Base-by-base conservation (phyloP, 2,113 vertebrate genomes). In the Cyanoliseus patagonus region DNA sequence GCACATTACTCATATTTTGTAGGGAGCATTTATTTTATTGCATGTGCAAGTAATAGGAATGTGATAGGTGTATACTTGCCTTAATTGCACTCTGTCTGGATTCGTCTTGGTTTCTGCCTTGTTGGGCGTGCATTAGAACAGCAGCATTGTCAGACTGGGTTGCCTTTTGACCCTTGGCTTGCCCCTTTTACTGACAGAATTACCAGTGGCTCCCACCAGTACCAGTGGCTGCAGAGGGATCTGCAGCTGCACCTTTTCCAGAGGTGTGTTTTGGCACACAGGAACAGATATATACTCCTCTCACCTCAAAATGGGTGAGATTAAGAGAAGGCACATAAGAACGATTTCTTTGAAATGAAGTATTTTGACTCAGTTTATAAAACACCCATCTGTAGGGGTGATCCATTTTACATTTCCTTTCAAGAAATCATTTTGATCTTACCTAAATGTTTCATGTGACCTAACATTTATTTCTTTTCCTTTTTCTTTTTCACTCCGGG, bases 321-420 rank as follows among this genome's bases (percentile, higher is more conserved):
- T 87, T 76, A 68, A 73, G 46, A 84, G 86, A 82, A 72, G 55
- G 42, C 33, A 68, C 3, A 0, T 64, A 78, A 64, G 49, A 92
- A 67, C 82, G 8, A 78, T 81, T 86, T 92, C 13, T 83, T 86
- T 67, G 55, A 75, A 92, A 64, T 57, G 7, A 92, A 70, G 30
- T 72, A 86, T 95, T 95, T 78, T 66, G n/a, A 44, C 55, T 63
- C 61, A n/a, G 8, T 96, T 90, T 86, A 75, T 83, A 19, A 84
- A 94, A 75, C 33, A 39, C 9, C 37, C 25, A 3, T 84, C 61
- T 72, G 23, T 78, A 47, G 68, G 69, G 55, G 47, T 90, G 77
- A 94, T 91, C 55, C 73, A 64, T 86, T 92, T 95, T 72, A 47
- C 9, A 35, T 86, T 94, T 86, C 46, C 72, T 83, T 81, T 94